A percentile compares a stretch with the other conserved stretches of the same genome.
Conservation (phyloP, 2,113 vertebrate species). For the Ammodytes marinus region DNA sequence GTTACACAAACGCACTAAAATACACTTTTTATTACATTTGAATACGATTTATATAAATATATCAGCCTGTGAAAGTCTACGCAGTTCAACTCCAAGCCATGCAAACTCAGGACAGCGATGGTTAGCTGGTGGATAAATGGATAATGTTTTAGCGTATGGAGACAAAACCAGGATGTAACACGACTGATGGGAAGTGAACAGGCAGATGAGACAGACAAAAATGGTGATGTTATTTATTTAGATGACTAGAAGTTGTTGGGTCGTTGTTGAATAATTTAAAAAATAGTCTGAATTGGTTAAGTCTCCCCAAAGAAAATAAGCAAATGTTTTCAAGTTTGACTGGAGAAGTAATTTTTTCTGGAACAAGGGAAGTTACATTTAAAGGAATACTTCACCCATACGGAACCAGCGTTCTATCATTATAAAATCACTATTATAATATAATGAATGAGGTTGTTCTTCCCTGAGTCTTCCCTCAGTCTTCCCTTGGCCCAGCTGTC, state of each 20-base stretch:
- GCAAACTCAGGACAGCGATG: conserved; percentile 64
- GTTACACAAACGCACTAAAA: conserved; percentile 14
- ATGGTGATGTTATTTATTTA: background rate
- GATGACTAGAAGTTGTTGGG: background rate
- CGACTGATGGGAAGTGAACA: conserved; percentile 26
- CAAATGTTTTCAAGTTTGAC: background rate
- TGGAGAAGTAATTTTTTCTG: no score
- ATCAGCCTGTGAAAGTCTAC: conserved; percentile 22
- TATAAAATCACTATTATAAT: no score
- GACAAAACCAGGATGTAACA: conserved; percentile 55
- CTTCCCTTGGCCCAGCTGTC: no score
- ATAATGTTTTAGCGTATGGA: conserved; percentile 56
- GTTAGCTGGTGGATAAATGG: conserved; percentile 49
- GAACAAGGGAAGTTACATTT: no score
- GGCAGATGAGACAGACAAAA: conserved; percentile 25
- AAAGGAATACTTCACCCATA: no score
- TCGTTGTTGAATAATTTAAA: background rate
- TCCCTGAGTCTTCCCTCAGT: no score
- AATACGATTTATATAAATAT: background rate
- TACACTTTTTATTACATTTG: background rate
- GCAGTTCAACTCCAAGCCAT: conserved; percentile 48
- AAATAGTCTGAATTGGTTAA: background rate
- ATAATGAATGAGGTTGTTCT: no score
- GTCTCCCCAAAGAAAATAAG: background rate
- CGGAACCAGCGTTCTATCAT: no score